Percentiles rank a stretch among this genome's conserved stretches.
These are phyloP conservation scores for Pimephales promelas DNA, from an alignment of 2,113 vertebrate species.

Conservation along the genomic window DNA sequence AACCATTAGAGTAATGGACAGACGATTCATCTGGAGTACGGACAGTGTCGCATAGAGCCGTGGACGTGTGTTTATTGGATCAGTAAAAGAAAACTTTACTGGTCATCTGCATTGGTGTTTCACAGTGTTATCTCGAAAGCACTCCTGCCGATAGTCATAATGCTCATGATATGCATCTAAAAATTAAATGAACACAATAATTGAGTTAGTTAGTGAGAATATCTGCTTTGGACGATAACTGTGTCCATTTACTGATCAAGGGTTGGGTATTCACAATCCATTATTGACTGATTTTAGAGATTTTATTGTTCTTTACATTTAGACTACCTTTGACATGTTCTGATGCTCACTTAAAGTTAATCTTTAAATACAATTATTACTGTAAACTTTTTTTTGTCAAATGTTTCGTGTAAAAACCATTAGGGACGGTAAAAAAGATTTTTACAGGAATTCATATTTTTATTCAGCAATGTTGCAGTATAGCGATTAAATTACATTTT, in stretches of 20 bases:
- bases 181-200: background rate
- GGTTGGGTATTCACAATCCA: background rate
- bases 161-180: no score
- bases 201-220: background rate
- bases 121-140: background rate
- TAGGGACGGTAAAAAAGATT: no score
- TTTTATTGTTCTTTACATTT: no score
- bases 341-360: no score
- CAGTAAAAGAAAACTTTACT: background rate
- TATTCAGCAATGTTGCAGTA: no score
- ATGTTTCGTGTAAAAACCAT: no score
- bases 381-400: no score
- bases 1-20: conserved; percentile 34
- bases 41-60: background rate
- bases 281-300: no score
- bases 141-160: background rate
- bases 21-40: conserved; percentile 68
- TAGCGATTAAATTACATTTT: no score
- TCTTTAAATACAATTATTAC: no score
- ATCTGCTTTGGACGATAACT: background rate
- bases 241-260: background rate
- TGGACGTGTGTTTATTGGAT: background rate
- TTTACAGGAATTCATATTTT: no score
- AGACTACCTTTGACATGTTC: no score
- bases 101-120: background rate